Base-by-base conservation (phyloP, 1,140 invertebrate genomes). In the Xylocopa sonorina region DNA sequence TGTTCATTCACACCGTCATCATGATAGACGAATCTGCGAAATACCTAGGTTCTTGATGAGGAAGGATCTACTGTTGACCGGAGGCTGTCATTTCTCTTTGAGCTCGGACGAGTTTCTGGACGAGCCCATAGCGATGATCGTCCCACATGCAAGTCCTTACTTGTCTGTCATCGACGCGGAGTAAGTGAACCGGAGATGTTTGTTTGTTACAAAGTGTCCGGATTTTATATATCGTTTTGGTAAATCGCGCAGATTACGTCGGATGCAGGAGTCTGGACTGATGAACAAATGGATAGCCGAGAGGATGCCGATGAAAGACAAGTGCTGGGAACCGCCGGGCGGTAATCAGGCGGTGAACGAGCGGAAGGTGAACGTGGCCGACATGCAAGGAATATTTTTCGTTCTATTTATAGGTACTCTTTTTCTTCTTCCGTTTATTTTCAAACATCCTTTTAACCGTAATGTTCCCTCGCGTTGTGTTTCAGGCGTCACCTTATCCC, bases 371-470 rank as follows among this genome's bases (percentile, higher is more conserved):
- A 96, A 97, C 87, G 94, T 98, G 80, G 94, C 95, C 71, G 97
- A 98, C 87, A 98, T 98, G 97, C 96, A 98, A 90, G 97, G 97
- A 41, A 97, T 96, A 57, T 97, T 97, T 93, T 97, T 97, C 80
- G 95, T 97, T 0, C 91, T 98, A 4, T 94, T 96, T 78, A 91
- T 97, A 41, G 96, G 97, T 96, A 94, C 90, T 77, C 9, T 48
- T 24, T 38, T 58, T 24, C 43, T 9, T 10, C n/a, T 3, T 6
- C 2, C 21, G 18, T 41, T 34, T n/a, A n/a, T 32, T 51, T 50
- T 38, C 9, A 41, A 16, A 55, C 2, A 21, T 21, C 3, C n/a
- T n/a, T n/a, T n/a, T n/a, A n/a, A n/a, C n/a, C n/a, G n/a, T n/a
- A n/a, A n/a, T n/a, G n/a, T n/a, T n/a, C n/a, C n/a, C n/a, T n/a